Evolutionary conservation across 2,888 invertebrate species (phyloP).

Genomic region (Leptinotarsa rubiginosa): DNA sequence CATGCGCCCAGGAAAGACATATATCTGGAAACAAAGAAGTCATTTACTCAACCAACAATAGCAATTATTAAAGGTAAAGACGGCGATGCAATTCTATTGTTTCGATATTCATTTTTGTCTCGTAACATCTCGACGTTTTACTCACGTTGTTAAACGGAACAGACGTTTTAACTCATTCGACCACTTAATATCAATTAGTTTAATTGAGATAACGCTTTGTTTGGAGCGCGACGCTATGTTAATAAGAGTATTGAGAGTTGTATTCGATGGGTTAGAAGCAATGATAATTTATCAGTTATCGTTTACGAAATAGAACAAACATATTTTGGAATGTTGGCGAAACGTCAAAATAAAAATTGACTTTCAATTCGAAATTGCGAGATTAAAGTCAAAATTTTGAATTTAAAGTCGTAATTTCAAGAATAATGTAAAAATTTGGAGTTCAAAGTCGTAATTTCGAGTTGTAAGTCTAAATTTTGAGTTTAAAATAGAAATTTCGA

Average conservation of each 20-base stretch:
- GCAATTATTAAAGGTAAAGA: constrained; percentile 3
- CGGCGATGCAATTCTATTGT: constrained; percentile 19
- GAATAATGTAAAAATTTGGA: too few relatives aligned
- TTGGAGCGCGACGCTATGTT: not conserved
- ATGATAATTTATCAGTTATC: not conserved
- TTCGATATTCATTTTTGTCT: constrained; percentile 13
- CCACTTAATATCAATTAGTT: not conserved
- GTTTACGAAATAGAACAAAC: not conserved
- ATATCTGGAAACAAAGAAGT: constrained; percentile 19
- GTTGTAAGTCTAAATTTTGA: too few relatives aligned
- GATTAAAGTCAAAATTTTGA: too few relatives aligned
- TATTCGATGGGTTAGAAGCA: not conserved
- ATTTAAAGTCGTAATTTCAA: too few relatives aligned
- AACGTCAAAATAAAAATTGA: too few relatives aligned
- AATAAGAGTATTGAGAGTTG: not conserved
- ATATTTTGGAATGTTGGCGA: too few relatives aligned
- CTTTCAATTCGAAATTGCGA: too few relatives aligned
- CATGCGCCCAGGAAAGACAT: not conserved
- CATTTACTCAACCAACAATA: constrained; percentile 1
- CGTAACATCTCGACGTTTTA: not conserved
- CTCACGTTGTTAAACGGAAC: not conserved
- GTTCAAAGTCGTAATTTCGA: too few relatives aligned
- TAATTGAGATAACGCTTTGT: constrained; percentile 6
- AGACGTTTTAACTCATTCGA: constrained; percentile 7
- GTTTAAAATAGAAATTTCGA: too few relatives aligned